Percentiles rank a stretch among this genome's conserved stretches.
These are phyloP conservation scores for Sipha flava DNA, from an alignment of 1,140 invertebrate genomes.

Conservation along the genomic window DNA sequence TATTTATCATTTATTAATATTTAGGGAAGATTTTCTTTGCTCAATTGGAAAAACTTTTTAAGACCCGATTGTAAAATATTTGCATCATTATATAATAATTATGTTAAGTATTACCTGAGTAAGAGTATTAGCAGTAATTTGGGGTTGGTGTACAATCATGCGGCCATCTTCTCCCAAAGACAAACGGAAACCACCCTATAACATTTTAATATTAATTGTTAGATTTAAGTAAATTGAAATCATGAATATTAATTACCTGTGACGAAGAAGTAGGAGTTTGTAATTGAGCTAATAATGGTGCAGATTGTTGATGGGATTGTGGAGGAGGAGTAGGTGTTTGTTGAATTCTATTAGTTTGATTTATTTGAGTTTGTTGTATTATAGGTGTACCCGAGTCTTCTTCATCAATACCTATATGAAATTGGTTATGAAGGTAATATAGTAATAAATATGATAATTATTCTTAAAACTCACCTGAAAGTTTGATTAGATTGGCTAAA, in stretches of 20 bases:
- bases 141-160: constrained; percentile 46
- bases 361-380: constrained; percentile 17
- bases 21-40: no score
- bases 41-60: no score
- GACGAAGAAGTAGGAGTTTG: constrained; percentile 43
- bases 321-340: constrained; percentile 29
- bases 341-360: constrained; percentile 20
- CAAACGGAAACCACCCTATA: constrained; percentile 43
- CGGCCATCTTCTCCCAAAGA: constrained; percentile 49
- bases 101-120: constrained; percentile 35
- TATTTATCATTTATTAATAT: no score
- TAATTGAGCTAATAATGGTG: constrained; percentile 41
- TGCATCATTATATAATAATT: no score
- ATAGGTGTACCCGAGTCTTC: constrained; percentile 44
- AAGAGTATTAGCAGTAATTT: constrained; percentile 22
- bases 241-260: constrained; percentile 9
- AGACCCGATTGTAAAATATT: no score
- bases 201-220: not conserved
- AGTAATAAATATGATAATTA: not conserved
- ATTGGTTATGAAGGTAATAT: not conserved
- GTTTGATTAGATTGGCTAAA: constrained; percentile 51
- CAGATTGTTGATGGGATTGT: constrained; percentile 6
- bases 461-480: constrained; percentile 44
- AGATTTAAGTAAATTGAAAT: not conserved
- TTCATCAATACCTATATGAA: constrained; percentile 43